A percentile compares a stretch with the other conserved stretches of the same genome.
phyloP scores from a whole-genome alignment of 2,888 invertebrate species.

The Bibio marci region DNA sequence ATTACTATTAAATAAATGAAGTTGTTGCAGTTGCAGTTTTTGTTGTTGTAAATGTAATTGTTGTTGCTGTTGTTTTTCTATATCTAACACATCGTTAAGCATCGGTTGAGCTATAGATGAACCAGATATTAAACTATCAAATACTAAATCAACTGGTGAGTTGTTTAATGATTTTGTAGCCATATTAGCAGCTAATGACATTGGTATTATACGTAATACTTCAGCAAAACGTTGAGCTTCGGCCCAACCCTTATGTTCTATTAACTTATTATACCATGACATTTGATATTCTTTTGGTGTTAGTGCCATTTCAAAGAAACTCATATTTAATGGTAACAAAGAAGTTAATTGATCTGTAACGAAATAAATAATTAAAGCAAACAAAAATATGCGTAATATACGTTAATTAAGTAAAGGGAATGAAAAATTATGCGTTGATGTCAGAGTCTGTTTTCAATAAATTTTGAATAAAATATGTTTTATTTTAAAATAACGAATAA shows the following conservation, averaged over 20 bases:
- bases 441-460: conserved; percentile 19
- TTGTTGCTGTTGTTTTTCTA: conserved; percentile 9
- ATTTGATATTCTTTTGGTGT: conserved; percentile 34
- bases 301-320: conserved; percentile 37
- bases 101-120: conserved; percentile 28
- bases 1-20: no score
- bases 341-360: conserved; percentile 26
- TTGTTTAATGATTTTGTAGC: conserved; percentile 14
- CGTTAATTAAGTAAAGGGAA: not conserved
- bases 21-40: conserved; percentile 13
- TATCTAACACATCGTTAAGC: conserved; percentile 24
- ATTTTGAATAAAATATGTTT: no score
- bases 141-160: conserved; percentile 28
- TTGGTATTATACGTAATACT: conserved; percentile 23
- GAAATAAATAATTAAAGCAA: conserved; percentile 11
- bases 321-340: conserved; percentile 36
- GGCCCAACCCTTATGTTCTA: conserved; percentile 35
- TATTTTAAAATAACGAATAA: no score
- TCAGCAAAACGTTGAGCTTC: conserved; percentile 37
- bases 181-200: conserved; percentile 16
- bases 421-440: no score
- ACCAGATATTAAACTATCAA: conserved; percentile 27
- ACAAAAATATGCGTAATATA: not conserved
- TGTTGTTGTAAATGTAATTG: conserved; percentile 11
- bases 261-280: conserved; percentile 37